Evolutionary conservation across 2,888 invertebrate genomes (phyloP).

Genomic region (Oligia strigilis): DNA sequence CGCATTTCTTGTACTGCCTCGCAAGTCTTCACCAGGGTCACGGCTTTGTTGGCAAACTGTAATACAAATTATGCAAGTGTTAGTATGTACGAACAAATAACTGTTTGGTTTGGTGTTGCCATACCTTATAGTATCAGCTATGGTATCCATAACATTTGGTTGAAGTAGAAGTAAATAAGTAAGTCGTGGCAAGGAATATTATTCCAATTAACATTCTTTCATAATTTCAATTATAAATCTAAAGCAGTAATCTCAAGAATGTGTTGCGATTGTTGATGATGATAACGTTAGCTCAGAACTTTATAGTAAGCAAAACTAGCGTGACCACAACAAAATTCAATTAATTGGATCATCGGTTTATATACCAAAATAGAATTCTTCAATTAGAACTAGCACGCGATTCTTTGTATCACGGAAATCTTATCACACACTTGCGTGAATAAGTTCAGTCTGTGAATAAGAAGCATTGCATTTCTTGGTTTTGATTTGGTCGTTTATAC

Average conservation of each 20-base stretch:
- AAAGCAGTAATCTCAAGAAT: constrained; percentile 14
- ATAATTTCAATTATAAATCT: constrained; percentile 14
- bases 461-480: constrained; percentile 11
- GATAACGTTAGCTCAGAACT: constrained; percentile 13
- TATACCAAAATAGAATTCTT: constrained; percentile 25
- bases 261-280: constrained; percentile 7
- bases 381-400: constrained; percentile 39
- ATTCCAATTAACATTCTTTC: constrained; percentile 1
- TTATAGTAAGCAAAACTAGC: constrained; percentile 34
- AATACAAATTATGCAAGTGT: constrained; percentile 61
- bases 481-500: constrained; percentile 18
- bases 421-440: constrained; percentile 15
- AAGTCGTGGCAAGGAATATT: background rate
- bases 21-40: constrained; percentile 97
- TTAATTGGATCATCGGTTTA: constrained; percentile 47
- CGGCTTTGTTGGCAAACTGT: constrained; percentile 92
- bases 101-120: background rate
- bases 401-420: constrained; percentile 34
- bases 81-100: background rate
- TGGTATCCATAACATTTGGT: background rate
- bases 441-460: constrained; percentile 17
- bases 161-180: background rate
- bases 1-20: constrained; percentile 98
- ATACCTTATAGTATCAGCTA: background rate
- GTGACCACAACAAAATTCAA: constrained; percentile 40